Evolutionary conservation across 2,113 vertebrate genomes (phyloP), one percentile per base, ranked within the genome.

Genomic region (Nothoprocta perdicaria): DNA sequence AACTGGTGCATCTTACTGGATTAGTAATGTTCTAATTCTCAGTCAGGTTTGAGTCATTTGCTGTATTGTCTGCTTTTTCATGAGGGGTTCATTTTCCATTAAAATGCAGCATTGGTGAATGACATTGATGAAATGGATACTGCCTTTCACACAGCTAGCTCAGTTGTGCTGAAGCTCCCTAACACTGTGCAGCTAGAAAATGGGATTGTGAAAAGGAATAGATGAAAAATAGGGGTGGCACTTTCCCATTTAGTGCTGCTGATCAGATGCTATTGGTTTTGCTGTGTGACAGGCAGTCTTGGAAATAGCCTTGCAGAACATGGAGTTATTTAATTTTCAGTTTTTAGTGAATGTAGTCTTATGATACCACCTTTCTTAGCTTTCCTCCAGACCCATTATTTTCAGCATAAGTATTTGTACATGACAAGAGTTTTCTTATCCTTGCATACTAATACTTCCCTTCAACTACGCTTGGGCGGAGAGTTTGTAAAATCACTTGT

Each of bases 251-350:
- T 80, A 58, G 35, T 66, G 16, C 76, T 50, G 21, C 52, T 71
- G 71, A 46, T 84, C 62, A 72, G 63, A 41, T 26, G 29, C 19
- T 48, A 69, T 81, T 41, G 27, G 41, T 40, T 90, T 55, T 82
- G 62, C 88, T 77, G 40, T 19, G 38, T 75, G 85, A 46, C 31
- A 57, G 43, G 16, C 33, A 35, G 31, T 48, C 75, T 75, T 38
- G 53, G 60, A 84, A 81, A 77, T 50, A 67, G 72, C 46, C 91
- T 68, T 50, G 57, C 31, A 62, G 73, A 80, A 16, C 40, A 8
- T 60, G 57, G 24, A 57, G 75, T 57, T 60, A 43, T 74, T 95
- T 79, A 81, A 88, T 92, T 93, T 86, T 63, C 91, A 52, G 15
- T 38, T 65, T 91, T 78, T n/a, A 83, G 74, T 46, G 12, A 5